Evolutionary conservation across 2,797 vertebrate species (phyloP).

Genomic region (Halcyon chelicuti): DNA sequence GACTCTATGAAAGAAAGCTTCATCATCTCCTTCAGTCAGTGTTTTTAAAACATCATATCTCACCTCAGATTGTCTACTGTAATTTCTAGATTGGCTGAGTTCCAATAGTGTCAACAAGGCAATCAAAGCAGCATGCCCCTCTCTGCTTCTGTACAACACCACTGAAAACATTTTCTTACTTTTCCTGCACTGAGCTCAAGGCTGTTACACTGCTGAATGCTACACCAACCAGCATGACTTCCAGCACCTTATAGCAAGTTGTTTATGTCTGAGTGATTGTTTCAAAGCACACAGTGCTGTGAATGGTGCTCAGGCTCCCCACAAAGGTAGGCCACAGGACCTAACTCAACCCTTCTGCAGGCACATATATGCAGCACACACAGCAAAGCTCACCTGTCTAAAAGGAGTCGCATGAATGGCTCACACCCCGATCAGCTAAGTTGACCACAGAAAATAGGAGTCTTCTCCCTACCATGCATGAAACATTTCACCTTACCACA

Average conservation of each 20-base stretch:
- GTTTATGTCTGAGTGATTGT: not conserved
- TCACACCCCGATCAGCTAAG: not conserved
- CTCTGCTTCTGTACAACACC: not conserved
- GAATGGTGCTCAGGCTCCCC: not conserved
- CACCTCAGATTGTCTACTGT: not conserved
- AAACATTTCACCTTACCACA: not conserved
- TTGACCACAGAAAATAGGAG: not conserved
- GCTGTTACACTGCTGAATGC: not conserved
- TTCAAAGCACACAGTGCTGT: conserved; percentile 10
- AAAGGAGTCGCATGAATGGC: not conserved
- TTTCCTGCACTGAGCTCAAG: not conserved
- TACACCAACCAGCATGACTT: not conserved
- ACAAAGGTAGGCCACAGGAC: not conserved
- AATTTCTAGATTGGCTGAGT: not conserved
- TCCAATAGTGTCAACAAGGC: not conserved
- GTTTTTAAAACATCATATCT: not conserved
- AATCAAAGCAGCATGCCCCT: not conserved
- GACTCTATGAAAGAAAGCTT: not conserved
- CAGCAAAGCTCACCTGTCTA: not conserved
- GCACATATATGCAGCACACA: not conserved
- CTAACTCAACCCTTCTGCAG: not conserved
- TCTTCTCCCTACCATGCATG: not conserved
- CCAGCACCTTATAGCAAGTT: not conserved
- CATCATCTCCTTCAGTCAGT: not conserved
- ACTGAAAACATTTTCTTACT: not conserved